Percentiles rank a stretch among this genome's conserved stretches.
Conservation (phyloP, 2,888 invertebrate genomes). For the Palloptera scutellata region DNA sequence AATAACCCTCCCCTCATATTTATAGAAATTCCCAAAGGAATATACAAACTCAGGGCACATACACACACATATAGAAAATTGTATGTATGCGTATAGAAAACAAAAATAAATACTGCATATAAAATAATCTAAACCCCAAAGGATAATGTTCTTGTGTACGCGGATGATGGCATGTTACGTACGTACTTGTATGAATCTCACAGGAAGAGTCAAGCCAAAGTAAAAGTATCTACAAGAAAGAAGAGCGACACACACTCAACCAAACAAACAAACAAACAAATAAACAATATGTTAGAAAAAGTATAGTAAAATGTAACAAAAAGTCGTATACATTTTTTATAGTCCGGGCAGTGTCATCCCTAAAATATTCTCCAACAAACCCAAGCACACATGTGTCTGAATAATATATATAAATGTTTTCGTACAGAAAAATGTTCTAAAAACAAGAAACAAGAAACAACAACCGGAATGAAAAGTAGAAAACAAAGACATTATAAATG, state of each 20-base stretch:
- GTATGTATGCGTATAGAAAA: not conserved
- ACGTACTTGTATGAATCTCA: not conserved
- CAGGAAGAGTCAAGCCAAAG: not conserved
- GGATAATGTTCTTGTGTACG: conserved; percentile 7
- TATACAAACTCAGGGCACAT: not conserved
- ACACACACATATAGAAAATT: not conserved
- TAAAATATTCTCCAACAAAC: conserved; percentile 9
- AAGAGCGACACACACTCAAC: too few species aligned
- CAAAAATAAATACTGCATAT: not conserved
- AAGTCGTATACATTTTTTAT: not conserved
- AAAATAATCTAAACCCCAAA: conserved; percentile 4
- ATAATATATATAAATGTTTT: not conserved
- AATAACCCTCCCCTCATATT: conserved; percentile 29
- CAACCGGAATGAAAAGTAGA: not conserved
- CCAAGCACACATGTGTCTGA: not conserved
- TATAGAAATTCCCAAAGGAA: conserved; percentile 24
- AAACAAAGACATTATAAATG: conserved; percentile 4
- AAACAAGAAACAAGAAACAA: too few species aligned
- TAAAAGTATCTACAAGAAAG: not conserved
- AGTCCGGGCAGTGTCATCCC: conserved; percentile 13
- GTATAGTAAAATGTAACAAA: too few species aligned
- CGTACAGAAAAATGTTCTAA: too few species aligned
- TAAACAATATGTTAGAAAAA: too few species aligned
- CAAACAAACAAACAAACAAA: too few species aligned
- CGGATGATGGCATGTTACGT: conserved; percentile 16